Percentiles rank a stretch among this genome's conserved stretches.
Evolutionary conservation across 2,797 vertebrate genomes (phyloP).

Genomic region (Pseudopleuronectes americanus): DNA sequence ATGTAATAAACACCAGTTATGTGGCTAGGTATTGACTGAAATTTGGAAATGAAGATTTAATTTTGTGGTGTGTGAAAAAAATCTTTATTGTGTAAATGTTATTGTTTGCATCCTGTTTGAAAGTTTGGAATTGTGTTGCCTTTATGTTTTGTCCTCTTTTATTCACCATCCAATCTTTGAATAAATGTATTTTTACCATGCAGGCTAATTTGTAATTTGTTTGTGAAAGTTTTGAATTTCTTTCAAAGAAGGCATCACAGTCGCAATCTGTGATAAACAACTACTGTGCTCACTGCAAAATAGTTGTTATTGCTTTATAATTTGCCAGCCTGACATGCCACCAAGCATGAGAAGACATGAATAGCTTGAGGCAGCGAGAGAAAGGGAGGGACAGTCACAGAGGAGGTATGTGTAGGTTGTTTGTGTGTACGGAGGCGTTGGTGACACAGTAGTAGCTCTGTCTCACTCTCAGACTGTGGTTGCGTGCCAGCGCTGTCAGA

Average conservation of each 20-base stretch:
- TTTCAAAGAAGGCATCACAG: slow-evolving; percentile 21
- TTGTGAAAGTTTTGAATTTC: not conserved
- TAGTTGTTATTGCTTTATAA: slow-evolving; percentile 2
- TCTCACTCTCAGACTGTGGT: slow-evolving; percentile 35
- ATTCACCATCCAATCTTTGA: not conserved
- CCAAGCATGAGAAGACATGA: slow-evolving; percentile 44
- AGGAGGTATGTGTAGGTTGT: slow-evolving; percentile 12
- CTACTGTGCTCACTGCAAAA: not conserved
- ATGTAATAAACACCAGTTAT: not conserved
- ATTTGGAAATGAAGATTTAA: not conserved
- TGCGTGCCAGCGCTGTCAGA: slow-evolving; percentile 58
- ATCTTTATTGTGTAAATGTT: no score
- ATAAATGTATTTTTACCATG: slow-evolving; percentile 5
- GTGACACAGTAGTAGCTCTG: not conserved
- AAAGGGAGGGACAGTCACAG: slow-evolving; percentile 29
- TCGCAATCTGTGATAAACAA: slow-evolving; percentile 25
- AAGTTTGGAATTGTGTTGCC: not conserved
- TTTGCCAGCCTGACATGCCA: slow-evolving; percentile 15
- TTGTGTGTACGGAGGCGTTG: not conserved
- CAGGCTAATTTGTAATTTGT: not conserved
- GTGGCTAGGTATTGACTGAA: not conserved
- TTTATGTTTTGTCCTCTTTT: not conserved
- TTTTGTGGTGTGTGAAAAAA: no score
- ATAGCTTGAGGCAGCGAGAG: slow-evolving; percentile 22
- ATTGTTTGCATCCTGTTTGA: not conserved